Conservation (phyloP, 2,797 vertebrate species). For the Phylloscopus collybita region DNA sequence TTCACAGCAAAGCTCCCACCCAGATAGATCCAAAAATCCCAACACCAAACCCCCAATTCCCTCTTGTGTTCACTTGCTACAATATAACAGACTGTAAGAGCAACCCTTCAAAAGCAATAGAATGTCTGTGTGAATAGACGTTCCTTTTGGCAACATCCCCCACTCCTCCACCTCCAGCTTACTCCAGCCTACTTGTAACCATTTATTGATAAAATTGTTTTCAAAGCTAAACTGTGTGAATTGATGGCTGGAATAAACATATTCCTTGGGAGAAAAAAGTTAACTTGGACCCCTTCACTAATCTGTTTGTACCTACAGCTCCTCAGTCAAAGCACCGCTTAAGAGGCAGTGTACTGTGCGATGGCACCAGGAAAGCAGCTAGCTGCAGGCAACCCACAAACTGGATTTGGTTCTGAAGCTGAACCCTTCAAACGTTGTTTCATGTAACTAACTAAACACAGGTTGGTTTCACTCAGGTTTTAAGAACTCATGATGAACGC, state of each 20-base stretch:
- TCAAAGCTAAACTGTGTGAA: background rate
- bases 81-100: background rate
- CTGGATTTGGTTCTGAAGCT: background rate
- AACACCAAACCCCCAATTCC: background rate
- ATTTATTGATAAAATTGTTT: background rate
- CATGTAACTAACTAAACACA: background rate
- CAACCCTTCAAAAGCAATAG: background rate
- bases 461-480: background rate
- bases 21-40: rapidly evolving
- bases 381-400: background rate
- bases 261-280: background rate
- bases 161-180: background rate
- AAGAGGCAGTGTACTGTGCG: rapidly evolving
- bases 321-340: background rate
- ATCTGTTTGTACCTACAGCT: background rate
- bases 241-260: background rate
- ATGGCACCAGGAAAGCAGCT: background rate
- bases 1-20: background rate
- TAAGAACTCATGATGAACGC: background rate
- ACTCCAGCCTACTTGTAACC: background rate
- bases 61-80: background rate
- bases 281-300: background rate
- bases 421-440: background rate
- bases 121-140: background rate
- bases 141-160: background rate